Evolutionary conservation across 23 tunicate genomes (phyloP), one percentile per base, ranked within the genome.

Genomic region (Botrylloides violaceus): DNA sequence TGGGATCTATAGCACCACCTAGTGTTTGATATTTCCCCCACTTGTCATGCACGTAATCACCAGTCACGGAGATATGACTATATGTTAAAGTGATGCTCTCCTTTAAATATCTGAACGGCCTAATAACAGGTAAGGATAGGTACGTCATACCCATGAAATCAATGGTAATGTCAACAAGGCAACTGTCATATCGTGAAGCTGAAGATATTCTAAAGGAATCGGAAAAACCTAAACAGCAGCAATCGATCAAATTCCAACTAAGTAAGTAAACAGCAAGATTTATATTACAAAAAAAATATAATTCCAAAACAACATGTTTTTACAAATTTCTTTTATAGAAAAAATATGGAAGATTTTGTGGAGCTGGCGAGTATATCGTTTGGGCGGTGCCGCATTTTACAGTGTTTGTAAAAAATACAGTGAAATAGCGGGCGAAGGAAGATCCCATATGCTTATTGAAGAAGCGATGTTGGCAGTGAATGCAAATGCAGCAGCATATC

Each of bases 401-500:
- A 68, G 64, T 4, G 66, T 49, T 19, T 32, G 49, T 4, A 20
- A 64, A 23, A 81, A 59, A 2, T 65, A 79, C 31, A 27, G 55
- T 32, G 71, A 78, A 49, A 71, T 84, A 21, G 70, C 73, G 53
- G 34, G 65, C 26, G 83, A 84, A 56, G 83, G 74, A 22, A 35
- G 72, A 53, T 84, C 94, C 32, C 94, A 85, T 55, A 74, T 85
- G 76, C 76, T 85, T 21, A 66, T 85, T 58, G 94, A 85, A 48
- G 94, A 85, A 75, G 94, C 94, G 27, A 85, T 85, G 94, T 62
- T 85, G 29, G 83, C 84, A 2, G 58, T 23, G 72, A 85, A 85
- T 66, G 73, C 94, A 7, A 81, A 83, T 71, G 57, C 63, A n/a
- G 84, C 84, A 4, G 39, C 32, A 18, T 80, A 56, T 61, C 34